phyloP scores from a whole-genome alignment of 2,888 invertebrate genomes.

The Drosophila nigritarsus region DNA sequence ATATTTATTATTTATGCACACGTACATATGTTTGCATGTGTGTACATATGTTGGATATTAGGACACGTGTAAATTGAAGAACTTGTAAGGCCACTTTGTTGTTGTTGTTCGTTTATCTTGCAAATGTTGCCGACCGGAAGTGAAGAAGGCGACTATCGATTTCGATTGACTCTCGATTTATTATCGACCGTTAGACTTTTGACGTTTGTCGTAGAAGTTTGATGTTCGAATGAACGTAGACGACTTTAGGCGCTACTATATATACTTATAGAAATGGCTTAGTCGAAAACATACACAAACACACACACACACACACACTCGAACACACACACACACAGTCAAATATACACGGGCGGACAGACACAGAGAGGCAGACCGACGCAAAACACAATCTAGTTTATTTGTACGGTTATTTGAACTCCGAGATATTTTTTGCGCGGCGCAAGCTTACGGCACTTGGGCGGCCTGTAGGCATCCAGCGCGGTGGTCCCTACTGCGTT shows the following conservation, averaged over 20 bases:
- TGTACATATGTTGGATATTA: conserved; percentile 14
- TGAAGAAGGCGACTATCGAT: conserved; percentile 25
- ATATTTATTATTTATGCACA: neutral
- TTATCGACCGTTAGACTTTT: conserved; percentile 35
- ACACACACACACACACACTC: conserved; percentile 11
- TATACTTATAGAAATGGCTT: conserved; percentile 65
- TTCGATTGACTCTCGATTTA: conserved; percentile 14
- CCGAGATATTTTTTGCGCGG: conserved; percentile 58
- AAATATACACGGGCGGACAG: conserved; percentile 12
- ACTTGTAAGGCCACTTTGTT: conserved; percentile 22
- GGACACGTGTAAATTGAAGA: conserved; percentile 47
- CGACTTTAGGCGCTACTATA: conserved; percentile 75
- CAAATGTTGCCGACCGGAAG: conserved; percentile 56
- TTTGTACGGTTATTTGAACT: conserved; percentile 71
- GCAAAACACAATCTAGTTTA: conserved; percentile 74
- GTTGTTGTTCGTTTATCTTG: neutral
- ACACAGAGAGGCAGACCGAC: conserved; percentile 21
- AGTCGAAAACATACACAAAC: conserved; percentile 37
- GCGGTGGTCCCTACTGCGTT: conserved; percentile 30
- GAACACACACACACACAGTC: conserved; percentile 13
- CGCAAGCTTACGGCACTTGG: conserved; percentile 47
- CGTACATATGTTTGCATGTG: neutral
- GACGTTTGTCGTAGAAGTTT: conserved; percentile 53
- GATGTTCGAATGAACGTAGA: conserved; percentile 66
- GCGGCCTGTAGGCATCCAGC: conserved; percentile 33